These are phyloP conservation scores for Corythaixoides concolor DNA, from an alignment of 2,113 vertebrate species.

Conservation along the genomic window DNA sequence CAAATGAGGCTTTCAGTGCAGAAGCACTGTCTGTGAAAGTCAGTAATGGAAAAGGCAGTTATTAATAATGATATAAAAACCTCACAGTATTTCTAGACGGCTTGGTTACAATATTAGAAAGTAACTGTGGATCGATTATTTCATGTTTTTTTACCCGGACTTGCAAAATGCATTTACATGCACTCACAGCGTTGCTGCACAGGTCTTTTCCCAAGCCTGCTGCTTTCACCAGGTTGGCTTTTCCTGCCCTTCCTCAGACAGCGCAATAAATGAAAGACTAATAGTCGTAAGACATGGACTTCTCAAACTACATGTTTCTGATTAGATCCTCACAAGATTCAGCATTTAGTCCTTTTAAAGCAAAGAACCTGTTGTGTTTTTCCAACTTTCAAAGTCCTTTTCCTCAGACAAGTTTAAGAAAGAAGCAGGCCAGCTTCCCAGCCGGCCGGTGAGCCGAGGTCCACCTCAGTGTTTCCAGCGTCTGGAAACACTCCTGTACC, in stretches of 20 bases:
- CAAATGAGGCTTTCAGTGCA: neutral
- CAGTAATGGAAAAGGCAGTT: neutral
- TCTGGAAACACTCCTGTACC: too few species aligned
- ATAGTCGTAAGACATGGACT: accelerated
- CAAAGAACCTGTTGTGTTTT: neutral
- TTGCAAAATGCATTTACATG: accelerated
- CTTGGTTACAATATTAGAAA: neutral
- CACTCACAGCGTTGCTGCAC: accelerated
- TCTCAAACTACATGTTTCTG: accelerated
- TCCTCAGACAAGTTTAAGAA: neutral
- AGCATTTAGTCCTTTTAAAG: neutral
- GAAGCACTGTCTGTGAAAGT: neutral
- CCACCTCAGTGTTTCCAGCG: accelerated
- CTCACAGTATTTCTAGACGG: neutral
- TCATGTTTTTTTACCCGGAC: neutral
- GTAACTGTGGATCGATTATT: neutral
- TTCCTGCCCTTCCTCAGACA: neutral
- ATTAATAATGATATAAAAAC: neutral
- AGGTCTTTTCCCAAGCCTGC: neutral
- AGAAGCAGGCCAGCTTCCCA: accelerated
- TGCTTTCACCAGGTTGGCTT: accelerated
- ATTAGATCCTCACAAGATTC: neutral
- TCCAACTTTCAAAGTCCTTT: neutral
- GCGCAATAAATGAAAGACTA: accelerated
- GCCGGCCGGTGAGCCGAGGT: accelerated